A percentile compares a stretch with the other conserved stretches of the same genome.
Evolutionary conservation across 92 coral and sea anemone genomes (phyloP).

Genomic region (Zoanthus solanderi): DNA sequence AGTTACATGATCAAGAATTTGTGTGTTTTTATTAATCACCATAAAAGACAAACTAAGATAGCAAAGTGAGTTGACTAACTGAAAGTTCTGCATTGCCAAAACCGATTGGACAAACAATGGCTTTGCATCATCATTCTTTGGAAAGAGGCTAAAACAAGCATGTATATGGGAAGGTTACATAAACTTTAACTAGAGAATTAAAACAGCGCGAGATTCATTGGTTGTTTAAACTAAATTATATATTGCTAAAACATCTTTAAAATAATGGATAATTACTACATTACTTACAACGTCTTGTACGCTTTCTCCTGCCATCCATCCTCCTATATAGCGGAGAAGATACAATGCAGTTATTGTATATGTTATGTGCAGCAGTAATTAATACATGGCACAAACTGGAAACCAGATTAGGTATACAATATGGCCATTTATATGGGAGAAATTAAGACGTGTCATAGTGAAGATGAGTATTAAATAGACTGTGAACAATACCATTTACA

Average conservation of each 20-base stretch:
- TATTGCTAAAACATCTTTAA: too few relatives aligned
- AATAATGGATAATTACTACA: background rate
- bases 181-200: background rate
- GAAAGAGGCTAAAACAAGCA: background rate
- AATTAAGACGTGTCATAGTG: too few relatives aligned
- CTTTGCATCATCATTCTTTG: too few relatives aligned
- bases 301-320: slow-evolving; percentile 21
- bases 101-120: background rate
- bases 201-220: background rate
- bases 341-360: too few relatives aligned
- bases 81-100: too few relatives aligned
- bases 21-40: background rate
- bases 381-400: too few relatives aligned
- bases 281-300: slow-evolving; percentile 16
- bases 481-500: too few relatives aligned
- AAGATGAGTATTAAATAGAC: too few relatives aligned
- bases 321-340: background rate
- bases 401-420: too few relatives aligned
- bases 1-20: background rate
- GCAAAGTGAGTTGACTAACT: too few relatives aligned
- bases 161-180: background rate
- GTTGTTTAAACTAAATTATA: too few relatives aligned
- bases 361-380: background rate
- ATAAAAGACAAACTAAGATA: background rate
- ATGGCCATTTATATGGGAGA: background rate